Evolutionary conservation across 2,113 vertebrate genomes (phyloP).

Genomic region (Pteronura brasiliensis): DNA sequence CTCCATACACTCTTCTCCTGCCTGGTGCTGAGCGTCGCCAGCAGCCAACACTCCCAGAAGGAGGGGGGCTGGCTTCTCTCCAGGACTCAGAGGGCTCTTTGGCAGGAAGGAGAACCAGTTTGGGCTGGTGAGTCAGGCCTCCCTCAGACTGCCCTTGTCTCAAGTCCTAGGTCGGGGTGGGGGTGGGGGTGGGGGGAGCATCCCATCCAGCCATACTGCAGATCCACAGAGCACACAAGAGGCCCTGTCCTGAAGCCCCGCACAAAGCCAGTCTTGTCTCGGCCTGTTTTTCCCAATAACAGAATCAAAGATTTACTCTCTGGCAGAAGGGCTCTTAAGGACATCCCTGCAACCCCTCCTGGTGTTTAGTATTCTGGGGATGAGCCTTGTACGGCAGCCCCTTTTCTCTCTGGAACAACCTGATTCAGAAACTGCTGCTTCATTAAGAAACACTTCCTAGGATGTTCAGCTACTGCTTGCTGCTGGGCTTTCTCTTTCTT

Average conservation of each 20-base stretch:
- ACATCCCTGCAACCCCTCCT: not conserved
- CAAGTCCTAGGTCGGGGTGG: not conserved
- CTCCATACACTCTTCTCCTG: not conserved
- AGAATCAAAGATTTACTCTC: not conserved
- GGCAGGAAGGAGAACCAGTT: not conserved
- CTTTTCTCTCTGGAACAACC: not conserved
- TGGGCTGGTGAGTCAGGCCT: not conserved
- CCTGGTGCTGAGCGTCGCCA: not conserved
- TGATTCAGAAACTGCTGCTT: not conserved
- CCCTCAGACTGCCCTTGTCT: not conserved
- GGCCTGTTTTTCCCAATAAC: not conserved
- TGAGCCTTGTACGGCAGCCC: not conserved
- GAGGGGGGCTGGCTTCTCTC: not conserved
- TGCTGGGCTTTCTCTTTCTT: not conserved
- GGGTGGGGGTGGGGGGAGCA: too few species aligned
- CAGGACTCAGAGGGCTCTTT: not conserved
- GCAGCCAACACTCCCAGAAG: not conserved
- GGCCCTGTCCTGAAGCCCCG: not conserved
- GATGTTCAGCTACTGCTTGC: not conserved
- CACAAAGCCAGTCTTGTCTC: not conserved
- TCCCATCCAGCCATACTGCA: not conserved
- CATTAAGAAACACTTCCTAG: not conserved
- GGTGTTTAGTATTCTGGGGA: not conserved
- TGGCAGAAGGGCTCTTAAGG: not conserved
- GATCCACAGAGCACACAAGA: not conserved